Percentiles rank a stretch among this genome's conserved stretches.
Conservation (phyloP, 2,888 invertebrate genomes). For the Melipona beecheii region DNA sequence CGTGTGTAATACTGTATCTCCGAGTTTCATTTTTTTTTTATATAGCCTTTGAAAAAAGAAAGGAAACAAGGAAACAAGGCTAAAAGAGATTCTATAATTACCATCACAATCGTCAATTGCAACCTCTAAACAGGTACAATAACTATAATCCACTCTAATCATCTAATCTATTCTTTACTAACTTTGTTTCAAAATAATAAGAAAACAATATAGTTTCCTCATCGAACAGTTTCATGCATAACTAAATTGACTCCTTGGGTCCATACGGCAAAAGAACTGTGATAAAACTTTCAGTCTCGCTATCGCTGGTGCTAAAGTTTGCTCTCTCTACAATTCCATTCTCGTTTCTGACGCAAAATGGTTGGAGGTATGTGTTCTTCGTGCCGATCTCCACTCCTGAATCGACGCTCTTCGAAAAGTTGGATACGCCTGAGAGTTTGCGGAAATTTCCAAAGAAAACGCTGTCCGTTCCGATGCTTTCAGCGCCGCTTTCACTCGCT, state of each 20-base stretch:
- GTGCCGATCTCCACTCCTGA: constrained; percentile 74
- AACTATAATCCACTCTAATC: background rate
- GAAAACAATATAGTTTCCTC: background rate
- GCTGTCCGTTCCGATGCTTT: constrained; percentile 94
- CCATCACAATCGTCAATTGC: constrained; percentile 26
- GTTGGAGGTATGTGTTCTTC: constrained; percentile 64
- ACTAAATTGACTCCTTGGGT: constrained; percentile 22
- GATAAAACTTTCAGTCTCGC: constrained; percentile 85
- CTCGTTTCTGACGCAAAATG: constrained; percentile 56
- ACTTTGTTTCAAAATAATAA: background rate
- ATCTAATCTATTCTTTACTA: too few species aligned
- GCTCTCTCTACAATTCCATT: constrained; percentile 65
- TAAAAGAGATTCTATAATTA: constrained; percentile 1
- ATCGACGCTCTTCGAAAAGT: constrained; percentile 76
- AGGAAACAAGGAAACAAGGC: background rate
- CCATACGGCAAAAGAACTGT: constrained; percentile 82
- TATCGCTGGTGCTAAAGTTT: constrained; percentile 83
- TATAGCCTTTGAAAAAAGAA: background rate
- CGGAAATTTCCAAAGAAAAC: constrained; percentile 92
- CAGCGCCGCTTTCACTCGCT: constrained; percentile 94
- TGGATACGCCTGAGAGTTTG: constrained; percentile 81
- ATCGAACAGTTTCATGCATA: background rate
- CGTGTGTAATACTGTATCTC: constrained; percentile 20
- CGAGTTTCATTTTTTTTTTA: background rate
- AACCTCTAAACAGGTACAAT: constrained; percentile 8